Conservation (phyloP, 2,797 vertebrate species). For the Xiphophorus birchmanni region DNA sequence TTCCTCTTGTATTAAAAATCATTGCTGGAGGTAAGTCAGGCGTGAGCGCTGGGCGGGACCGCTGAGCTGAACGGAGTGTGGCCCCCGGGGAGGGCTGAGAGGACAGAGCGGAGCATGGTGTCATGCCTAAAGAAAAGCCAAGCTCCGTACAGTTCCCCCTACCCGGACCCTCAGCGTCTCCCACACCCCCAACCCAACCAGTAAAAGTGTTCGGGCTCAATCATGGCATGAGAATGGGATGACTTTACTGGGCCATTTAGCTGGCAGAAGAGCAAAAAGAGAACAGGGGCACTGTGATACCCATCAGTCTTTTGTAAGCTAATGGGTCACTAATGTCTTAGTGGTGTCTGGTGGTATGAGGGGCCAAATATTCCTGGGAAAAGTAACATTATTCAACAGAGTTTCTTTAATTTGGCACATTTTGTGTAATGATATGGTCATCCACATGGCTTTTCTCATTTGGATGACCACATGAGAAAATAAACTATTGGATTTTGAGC, state of each 20-base stretch:
- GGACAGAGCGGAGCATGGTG: conserved; percentile 57
- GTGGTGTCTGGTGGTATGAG: conserved; percentile 21
- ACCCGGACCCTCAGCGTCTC: too few species aligned
- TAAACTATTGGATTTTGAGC: background rate
- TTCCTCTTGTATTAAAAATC: conserved; percentile 78
- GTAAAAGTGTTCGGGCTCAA: conserved; percentile 49
- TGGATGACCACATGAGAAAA: background rate
- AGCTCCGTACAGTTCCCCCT: conserved; percentile 12
- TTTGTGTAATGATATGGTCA: conserved; percentile 8
- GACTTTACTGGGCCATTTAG: conserved; percentile 79
- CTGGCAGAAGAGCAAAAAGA: conserved; percentile 67
- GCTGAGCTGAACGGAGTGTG: conserved; percentile 64
- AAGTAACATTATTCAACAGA: conserved; percentile 41
- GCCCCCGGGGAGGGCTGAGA: conserved; percentile 73
- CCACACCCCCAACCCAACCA: background rate
- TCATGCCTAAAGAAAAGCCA: conserved; percentile 77
- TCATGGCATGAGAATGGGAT: conserved; percentile 73
- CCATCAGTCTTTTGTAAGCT: conserved; percentile 69
- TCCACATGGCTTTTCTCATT: background rate
- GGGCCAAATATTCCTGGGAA: conserved; percentile 58
- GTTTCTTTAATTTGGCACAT: conserved; percentile 21
- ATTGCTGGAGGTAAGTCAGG: conserved; percentile 76
- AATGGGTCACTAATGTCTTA: conserved; percentile 73
- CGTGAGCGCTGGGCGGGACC: conserved; percentile 61
- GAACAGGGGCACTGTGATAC: conserved; percentile 63